These are phyloP conservation scores for Montipora foliosa DNA, from an alignment of 64 coral and sea anemone genomes.

Conservation along the genomic window DNA sequence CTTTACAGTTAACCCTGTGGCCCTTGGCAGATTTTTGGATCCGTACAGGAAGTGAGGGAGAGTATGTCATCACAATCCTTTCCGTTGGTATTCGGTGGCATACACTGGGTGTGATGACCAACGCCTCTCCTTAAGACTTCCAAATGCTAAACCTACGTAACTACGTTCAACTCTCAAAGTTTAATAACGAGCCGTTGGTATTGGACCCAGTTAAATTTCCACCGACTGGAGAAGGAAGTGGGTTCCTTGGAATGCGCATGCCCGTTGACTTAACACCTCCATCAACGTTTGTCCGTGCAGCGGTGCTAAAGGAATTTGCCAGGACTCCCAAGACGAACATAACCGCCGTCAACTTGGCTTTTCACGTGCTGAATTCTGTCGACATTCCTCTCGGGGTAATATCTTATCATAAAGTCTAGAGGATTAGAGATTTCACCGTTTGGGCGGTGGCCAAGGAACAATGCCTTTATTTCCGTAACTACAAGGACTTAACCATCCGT, in stretches of 20 bases:
- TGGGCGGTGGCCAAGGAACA: constrained; percentile 32
- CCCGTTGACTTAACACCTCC: neutral
- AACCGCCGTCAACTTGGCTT: constrained; percentile 27
- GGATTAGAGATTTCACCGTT: neutral
- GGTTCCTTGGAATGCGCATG: neutral
- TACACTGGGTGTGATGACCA: too few species aligned
- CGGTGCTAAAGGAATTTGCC: neutral
- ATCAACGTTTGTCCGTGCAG: neutral
- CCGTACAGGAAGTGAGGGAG: too few species aligned
- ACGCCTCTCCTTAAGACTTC: neutral
- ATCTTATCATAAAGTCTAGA: neutral
- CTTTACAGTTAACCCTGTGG: too few species aligned
- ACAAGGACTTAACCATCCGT: constrained; percentile 36
- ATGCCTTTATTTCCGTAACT: constrained; percentile 8
- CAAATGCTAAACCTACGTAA: constrained; percentile 2
- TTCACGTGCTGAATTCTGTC: constrained; percentile 29
- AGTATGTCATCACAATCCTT: too few species aligned
- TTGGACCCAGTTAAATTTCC: neutral
- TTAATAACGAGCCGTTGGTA: neutral
- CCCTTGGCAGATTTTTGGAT: too few species aligned
- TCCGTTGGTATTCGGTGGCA: too few species aligned
- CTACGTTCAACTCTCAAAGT: neutral
- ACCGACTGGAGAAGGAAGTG: neutral
- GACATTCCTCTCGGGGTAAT: constrained; percentile 28
- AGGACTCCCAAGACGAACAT: neutral